A percentile compares a stretch with the other conserved stretches of the same genome.
These are phyloP conservation scores for Sylvietta virens DNA, from an alignment of 2,113 vertebrate genomes.

Conservation along the genomic window DNA sequence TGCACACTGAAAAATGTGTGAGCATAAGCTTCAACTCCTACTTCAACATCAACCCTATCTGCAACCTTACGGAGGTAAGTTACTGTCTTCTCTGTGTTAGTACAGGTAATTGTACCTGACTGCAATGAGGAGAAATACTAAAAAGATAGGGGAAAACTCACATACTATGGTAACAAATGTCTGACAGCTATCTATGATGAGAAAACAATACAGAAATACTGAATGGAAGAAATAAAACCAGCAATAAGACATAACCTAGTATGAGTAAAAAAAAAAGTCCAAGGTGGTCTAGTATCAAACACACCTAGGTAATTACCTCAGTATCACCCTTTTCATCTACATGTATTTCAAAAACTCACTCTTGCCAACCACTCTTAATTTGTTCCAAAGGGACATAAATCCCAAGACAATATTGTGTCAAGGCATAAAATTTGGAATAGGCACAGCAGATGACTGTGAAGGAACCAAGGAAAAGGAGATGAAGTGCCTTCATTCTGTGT, in stretches of 20 bases:
- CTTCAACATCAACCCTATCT: neutral
- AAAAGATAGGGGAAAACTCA: neutral
- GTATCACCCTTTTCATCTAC: neutral
- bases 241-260: neutral
- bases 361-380: neutral
- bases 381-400: neutral
- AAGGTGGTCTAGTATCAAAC: neutral
- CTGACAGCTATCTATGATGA: neutral
- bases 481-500: neutral
- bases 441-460: neutral
- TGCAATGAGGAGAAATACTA: neutral
- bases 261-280: neutral
- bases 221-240: neutral
- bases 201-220: neutral
- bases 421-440: neutral
- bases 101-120: neutral
- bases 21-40: neutral
- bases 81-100: neutral
- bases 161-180: neutral
- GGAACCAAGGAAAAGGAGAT: neutral
- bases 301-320: neutral
- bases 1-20: neutral
- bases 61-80: rapidly evolving
- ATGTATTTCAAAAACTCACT: neutral
- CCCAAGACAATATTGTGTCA: neutral